Percentiles rank a stretch among this genome's conserved stretches.
These are phyloP conservation scores for Brachirus orientalis DNA, from an alignment of 2,113 vertebrate genomes.

Conservation along the genomic window DNA sequence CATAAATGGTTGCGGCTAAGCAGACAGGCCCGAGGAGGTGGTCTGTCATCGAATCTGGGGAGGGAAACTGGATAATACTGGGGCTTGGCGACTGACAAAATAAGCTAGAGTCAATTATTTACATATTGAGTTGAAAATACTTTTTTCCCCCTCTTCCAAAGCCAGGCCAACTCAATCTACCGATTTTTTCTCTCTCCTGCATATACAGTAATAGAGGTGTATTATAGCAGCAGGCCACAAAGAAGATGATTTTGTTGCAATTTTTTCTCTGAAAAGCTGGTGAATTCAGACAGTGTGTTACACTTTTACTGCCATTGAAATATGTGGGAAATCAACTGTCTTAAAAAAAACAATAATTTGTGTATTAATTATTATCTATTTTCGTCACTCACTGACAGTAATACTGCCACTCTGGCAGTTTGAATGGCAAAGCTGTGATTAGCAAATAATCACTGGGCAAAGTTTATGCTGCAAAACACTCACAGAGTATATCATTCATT, in stretches of 20 bases:
- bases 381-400: conserved; percentile 3
- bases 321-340: too few species aligned
- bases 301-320: too few species aligned
- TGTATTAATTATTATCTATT: conserved; percentile 13
- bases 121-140: background rate
- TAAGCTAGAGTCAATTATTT: conserved; percentile 3
- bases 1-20: conserved; percentile 49
- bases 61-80: background rate
- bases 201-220: conserved; percentile 2
- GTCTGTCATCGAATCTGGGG: conserved; percentile 26
- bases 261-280: conserved; percentile 23
- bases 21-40: conserved; percentile 40
- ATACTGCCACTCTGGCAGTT: conserved; percentile 16
- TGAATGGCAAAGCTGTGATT: conserved; percentile 51
- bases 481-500: too few species aligned
- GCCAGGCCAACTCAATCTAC: conserved; percentile 2
- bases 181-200: conserved; percentile 1
- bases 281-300: background rate
- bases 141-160: too few species aligned
- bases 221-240: conserved; percentile 3
- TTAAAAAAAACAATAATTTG: conserved; percentile 9
- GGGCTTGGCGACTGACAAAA: conserved; percentile 7
- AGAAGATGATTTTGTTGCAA: too few species aligned
- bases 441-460: conserved; percentile 46
- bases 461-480: conserved; percentile 51